These are phyloP conservation scores for Megatriorchis doriae DNA, from an alignment of 2,113 vertebrate species.

Conservation along the genomic window DNA sequence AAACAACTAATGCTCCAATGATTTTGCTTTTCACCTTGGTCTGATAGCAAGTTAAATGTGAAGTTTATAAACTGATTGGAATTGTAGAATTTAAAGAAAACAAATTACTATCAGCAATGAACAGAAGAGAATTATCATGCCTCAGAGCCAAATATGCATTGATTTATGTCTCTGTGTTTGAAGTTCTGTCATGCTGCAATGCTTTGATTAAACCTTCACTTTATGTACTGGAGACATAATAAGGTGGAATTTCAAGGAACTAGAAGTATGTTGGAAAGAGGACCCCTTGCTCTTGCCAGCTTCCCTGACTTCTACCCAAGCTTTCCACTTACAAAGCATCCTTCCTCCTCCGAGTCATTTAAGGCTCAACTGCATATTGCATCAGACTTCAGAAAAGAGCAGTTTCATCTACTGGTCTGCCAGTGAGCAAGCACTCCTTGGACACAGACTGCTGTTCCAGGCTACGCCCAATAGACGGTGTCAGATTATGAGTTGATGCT, in stretches of 20 bases:
- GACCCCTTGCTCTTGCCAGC: background rate
- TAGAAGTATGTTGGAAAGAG: background rate
- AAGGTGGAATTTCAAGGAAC: background rate
- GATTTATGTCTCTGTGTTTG: background rate
- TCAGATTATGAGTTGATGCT: background rate
- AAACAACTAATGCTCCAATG: background rate
- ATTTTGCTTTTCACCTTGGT: background rate
- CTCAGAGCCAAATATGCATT: background rate
- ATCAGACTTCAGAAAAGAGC: background rate
- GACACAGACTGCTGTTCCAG: background rate
- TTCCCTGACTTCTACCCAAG: background rate
- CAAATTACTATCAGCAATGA: background rate
- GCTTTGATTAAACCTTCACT: background rate
- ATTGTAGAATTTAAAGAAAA: background rate
- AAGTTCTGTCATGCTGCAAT: background rate
- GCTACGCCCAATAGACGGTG: background rate
- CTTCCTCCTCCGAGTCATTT: background rate
- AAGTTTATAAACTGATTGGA: background rate
- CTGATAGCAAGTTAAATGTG: background rate
- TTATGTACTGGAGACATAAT: background rate
- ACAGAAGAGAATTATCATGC: background rate
- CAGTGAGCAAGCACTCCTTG: background rate
- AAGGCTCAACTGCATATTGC: background rate
- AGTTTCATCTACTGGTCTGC: background rate
- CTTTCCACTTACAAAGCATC: background rate